Evolutionary conservation across 2,888 invertebrate genomes (phyloP).

Genomic region (Teleiodes luculella): DNA sequence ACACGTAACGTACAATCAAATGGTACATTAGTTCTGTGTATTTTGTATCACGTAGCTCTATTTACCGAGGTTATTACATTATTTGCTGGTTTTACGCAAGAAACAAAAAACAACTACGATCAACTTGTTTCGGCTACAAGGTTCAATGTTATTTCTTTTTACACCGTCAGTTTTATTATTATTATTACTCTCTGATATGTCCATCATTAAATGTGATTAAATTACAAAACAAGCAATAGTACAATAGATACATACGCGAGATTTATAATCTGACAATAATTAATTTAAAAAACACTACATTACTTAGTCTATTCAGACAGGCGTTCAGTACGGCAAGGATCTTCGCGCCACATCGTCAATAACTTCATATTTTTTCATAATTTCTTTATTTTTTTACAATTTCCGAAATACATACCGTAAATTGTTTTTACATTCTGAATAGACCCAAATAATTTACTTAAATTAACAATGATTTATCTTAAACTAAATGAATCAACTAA

Average conservation of each 20-base stretch:
- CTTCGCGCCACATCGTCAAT: too few species aligned
- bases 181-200: neutral
- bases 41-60: too few species aligned
- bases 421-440: neutral
- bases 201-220: neutral
- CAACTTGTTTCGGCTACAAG: too few species aligned
- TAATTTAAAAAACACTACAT: neutral
- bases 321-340: neutral
- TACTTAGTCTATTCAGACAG: neutral
- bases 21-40: too few species aligned
- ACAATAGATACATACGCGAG: neutral
- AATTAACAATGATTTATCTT: constrained; percentile 39
- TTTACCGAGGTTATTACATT: too few species aligned
- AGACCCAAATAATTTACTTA: constrained; percentile 38
- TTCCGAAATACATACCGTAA: too few species aligned
- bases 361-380: too few species aligned
- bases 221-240: neutral
- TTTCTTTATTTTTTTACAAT: too few species aligned
- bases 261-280: constrained; percentile 1
- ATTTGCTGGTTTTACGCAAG: too few species aligned
- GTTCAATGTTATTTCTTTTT: neutral
- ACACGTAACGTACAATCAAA: too few species aligned
- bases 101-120: too few species aligned
- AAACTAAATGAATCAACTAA: constrained; percentile 37
- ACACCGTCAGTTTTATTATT: neutral